These are phyloP conservation scores for Ageneiosus marmoratus DNA, from an alignment of 2,113 vertebrate species.

Conservation along the genomic window DNA sequence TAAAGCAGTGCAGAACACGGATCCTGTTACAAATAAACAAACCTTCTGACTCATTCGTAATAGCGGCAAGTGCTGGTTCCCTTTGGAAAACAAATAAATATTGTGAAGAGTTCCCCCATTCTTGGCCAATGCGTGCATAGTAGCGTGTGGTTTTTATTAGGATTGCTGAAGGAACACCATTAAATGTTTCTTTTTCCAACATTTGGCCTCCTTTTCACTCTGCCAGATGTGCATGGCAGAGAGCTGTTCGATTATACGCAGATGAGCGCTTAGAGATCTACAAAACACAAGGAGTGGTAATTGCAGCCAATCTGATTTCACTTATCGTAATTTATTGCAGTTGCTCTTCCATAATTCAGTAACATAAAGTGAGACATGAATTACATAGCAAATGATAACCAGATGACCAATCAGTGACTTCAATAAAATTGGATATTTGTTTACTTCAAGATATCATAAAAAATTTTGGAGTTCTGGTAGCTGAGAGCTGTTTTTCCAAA, in stretches of 20 bases:
- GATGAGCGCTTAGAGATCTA: slow-evolving; percentile 21
- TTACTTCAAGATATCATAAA: background rate
- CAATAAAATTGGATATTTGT: background rate
- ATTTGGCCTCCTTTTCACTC: slow-evolving; percentile 42
- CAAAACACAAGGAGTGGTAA: slow-evolving; percentile 42
- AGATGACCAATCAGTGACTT: slow-evolving; percentile 8
- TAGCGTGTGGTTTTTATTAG: slow-evolving; percentile 68
- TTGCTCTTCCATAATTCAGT: slow-evolving; percentile 26
- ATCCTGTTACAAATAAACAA: slow-evolving; percentile 78
- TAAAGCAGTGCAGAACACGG: slow-evolving; percentile 65
- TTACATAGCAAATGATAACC: slow-evolving; percentile 7
- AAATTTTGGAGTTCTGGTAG: background rate
- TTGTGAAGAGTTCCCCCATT: slow-evolving; percentile 60
- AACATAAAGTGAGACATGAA: slow-evolving; percentile 26
- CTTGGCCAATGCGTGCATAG: slow-evolving; percentile 50
- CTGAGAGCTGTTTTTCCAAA: background rate
- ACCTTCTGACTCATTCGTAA: slow-evolving; percentile 72
- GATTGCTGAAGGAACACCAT: slow-evolving; percentile 55
- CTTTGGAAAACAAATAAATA: slow-evolving; percentile 77
- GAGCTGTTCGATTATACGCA: slow-evolving; percentile 34
- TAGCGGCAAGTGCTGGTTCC: slow-evolving; percentile 68
- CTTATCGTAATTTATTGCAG: slow-evolving; percentile 37
- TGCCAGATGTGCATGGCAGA: slow-evolving; percentile 39
- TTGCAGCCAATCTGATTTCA: slow-evolving; percentile 21
- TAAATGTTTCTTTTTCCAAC: slow-evolving; percentile 61